Percentiles rank a stretch among this genome's conserved stretches.
phyloP scores from a whole-genome alignment of 2,113 vertebrate species.

The Paedocypris sp. region DNA sequence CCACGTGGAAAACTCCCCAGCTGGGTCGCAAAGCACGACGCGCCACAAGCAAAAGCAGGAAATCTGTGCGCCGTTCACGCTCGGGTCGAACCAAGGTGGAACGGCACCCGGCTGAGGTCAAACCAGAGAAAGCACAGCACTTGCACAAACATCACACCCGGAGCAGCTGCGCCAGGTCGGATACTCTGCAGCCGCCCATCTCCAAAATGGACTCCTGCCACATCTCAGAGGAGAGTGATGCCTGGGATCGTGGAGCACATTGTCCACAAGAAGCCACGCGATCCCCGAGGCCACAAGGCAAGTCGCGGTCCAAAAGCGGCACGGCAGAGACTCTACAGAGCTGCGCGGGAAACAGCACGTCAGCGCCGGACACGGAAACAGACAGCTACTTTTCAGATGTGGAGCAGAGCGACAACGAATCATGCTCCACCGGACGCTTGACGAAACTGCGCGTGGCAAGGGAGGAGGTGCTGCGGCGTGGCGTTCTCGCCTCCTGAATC shows the following conservation, averaged over 20 bases:
- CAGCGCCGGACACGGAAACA: constrained; percentile 69
- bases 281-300: constrained; percentile 57
- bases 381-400: constrained; percentile 88
- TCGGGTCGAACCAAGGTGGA: constrained; percentile 23
- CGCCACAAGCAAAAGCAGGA: constrained; percentile 59
- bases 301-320: constrained; percentile 55
- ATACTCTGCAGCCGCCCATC: constrained; percentile 61
- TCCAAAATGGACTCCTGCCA: constrained; percentile 71
- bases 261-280: constrained; percentile 46
- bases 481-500: constrained; percentile 82
- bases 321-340: constrained; percentile 33
- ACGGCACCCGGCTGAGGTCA: constrained; percentile 36
- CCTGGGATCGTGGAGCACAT: constrained; percentile 27
- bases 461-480: constrained; percentile 85
- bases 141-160: constrained; percentile 40
- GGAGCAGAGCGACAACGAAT: constrained; percentile 81
- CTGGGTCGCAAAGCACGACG: constrained; percentile 68
- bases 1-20: constrained; percentile 76
- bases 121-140: constrained; percentile 36
- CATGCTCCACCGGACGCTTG: constrained; percentile 60
- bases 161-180: constrained; percentile 39
- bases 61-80: constrained; percentile 29
- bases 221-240: constrained; percentile 50
- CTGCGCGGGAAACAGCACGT: constrained; percentile 49
- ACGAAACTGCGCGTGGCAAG: constrained; percentile 69